Conservation (phyloP, 2,113 vertebrate genomes). For the Ochotona curzoniae region DNA sequence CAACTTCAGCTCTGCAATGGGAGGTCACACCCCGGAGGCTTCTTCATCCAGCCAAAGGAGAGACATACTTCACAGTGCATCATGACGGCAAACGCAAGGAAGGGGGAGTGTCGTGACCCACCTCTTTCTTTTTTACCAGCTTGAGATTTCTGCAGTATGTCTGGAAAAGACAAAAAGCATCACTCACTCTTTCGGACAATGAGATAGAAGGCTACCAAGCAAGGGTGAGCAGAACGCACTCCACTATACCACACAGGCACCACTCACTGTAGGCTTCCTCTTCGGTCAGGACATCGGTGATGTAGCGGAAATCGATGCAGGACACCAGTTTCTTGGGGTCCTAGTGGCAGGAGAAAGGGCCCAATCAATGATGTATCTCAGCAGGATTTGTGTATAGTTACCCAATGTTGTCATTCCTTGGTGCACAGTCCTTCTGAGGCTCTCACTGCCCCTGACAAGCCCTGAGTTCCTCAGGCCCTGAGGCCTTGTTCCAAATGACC, state of each 20-base stretch:
- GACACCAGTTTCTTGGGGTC: conserved; percentile 86
- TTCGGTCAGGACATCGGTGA: conserved; percentile 88
- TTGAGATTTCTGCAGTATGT: conserved; percentile 86
- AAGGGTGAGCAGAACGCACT: too few relatives aligned
- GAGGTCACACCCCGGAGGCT: not conserved
- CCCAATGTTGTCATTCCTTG: too few relatives aligned
- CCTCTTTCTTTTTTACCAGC: conserved; percentile 86
- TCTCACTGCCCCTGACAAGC: not conserved
- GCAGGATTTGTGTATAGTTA: not conserved
- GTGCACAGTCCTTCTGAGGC: not conserved
- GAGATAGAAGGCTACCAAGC: not conserved
- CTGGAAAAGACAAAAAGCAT: conserved; percentile 71
- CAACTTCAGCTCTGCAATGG: not conserved
- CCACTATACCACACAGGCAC: not conserved
- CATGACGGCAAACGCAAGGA: not conserved
- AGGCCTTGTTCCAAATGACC: too few relatives aligned
- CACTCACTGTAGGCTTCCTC: conserved; percentile 88
- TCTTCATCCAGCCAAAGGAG: not conserved
- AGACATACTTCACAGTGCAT: not conserved
- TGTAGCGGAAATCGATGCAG: conserved; percentile 91
- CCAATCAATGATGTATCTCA: not conserved
- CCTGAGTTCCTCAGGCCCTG: not conserved
- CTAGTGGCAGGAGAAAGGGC: conserved; percentile 69
- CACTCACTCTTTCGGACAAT: not conserved
- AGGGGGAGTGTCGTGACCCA: conserved; percentile 65